Percentiles rank a stretch among this genome's conserved stretches.
Conservation (phyloP, 2,113 vertebrate species). For the Copsychus sechellarum region DNA sequence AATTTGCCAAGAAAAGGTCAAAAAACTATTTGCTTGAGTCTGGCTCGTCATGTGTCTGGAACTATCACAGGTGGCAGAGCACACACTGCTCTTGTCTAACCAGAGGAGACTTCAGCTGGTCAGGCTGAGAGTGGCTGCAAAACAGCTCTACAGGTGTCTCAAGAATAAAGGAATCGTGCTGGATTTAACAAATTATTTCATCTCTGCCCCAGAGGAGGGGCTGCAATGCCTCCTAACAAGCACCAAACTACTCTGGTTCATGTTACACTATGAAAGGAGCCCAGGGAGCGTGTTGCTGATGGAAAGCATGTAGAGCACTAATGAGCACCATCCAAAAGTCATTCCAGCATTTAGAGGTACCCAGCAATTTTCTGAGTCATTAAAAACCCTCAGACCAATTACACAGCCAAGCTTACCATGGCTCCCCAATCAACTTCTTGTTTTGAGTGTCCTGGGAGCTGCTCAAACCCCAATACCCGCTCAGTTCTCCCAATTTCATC, state of each 20-base stretch:
- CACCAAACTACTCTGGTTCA: neutral
- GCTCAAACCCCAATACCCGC: rapidly evolving
- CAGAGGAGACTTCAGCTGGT: neutral
- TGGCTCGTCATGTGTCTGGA: slow-evolving; percentile 2
- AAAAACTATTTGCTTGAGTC: neutral
- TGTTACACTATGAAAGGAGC: slow-evolving; percentile 1
- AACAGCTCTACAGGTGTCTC: neutral
- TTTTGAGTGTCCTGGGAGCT: neutral
- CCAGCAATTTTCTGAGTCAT: slow-evolving; percentile 50
- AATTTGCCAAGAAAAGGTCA: slow-evolving; percentile 10
- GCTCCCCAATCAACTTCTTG: neutral
- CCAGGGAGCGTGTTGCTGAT: neutral
- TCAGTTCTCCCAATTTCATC: neutral
- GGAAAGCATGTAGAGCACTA: slow-evolving; percentile 52
- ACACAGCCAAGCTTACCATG: neutral
- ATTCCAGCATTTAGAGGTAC: slow-evolving; percentile 35
- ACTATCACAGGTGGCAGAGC: neutral
- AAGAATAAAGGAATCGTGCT: neutral
- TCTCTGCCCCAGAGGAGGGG: neutral
- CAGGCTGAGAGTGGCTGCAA: neutral
- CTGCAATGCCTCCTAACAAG: neutral
- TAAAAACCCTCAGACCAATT: slow-evolving; percentile 34
- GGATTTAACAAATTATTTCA: neutral
- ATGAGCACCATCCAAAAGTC: slow-evolving; percentile 44
- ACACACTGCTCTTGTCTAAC: neutral